Base-by-base conservation (phyloP, 2,113 vertebrate genomes). In the Myocastor coypus region DNA sequence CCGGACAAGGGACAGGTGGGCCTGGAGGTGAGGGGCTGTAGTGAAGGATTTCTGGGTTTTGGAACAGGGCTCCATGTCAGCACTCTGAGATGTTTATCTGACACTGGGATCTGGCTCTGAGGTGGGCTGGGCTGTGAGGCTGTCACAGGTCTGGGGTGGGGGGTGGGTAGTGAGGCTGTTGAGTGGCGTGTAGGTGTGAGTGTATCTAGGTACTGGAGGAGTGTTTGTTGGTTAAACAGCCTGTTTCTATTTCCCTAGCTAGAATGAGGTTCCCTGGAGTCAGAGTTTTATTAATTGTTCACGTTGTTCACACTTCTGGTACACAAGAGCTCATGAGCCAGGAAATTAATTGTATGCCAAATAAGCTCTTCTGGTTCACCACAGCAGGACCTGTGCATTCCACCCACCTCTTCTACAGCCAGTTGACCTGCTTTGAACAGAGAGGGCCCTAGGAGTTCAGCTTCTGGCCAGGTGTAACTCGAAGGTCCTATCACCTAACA, bases 251-350 rank as follows among this genome's bases (percentile, higher is more conserved):
- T 96, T 95, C 64, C 92, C 92, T 90, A 57, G 96, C 85, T 83
- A 94, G 80, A 92, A 89, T 80, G 57, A 0, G 1, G 57, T 75
- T 94, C 94, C 94, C 87, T 28, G 86, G 94, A 94, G 94, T 86
- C 82, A 69, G 90, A 40, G 66, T 83, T 32, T 66, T 87, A 92
- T 80, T 95, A 95, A 93, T 82, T 95, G 91, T 68, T 96, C 90
- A 75, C 86, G 96, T 73, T 71, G 71, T 93, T 97, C 97, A 95
- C 93, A 96, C 87, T 77, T 95, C 95, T 89, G 83, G 66, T 84
- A 96, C 34, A 80, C 19, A 94, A 59, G 82, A 66, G 88, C 87
- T 59, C 4, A 30, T 87, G 86, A 78, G 82, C 57, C 69, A 40
- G 9, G 78, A 75, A 95, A 95, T 68, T 86, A 97, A 95, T 95